Conservation (phyloP, 2,797 vertebrate genomes). For the Platyrinchus mystaceus region DNA sequence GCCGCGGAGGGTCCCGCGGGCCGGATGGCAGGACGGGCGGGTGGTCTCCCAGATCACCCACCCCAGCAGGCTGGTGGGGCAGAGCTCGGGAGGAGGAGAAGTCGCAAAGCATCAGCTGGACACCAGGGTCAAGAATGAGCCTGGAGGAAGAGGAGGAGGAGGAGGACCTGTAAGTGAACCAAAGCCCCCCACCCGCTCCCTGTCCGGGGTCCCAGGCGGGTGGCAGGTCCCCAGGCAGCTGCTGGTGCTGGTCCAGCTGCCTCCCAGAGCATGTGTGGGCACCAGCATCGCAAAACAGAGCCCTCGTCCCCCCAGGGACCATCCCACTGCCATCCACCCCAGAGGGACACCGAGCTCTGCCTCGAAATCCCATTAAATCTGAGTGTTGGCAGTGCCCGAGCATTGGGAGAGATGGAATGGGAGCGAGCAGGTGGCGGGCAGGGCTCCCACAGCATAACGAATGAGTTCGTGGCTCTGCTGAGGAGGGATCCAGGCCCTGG, state of each 20-base stretch:
- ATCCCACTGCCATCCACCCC: no score
- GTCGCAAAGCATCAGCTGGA: slow-evolving; percentile 81
- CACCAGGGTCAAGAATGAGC: slow-evolving; percentile 85
- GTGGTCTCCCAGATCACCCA: slow-evolving; percentile 79
- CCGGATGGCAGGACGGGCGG: slow-evolving; percentile 54
- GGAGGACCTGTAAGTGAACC: slow-evolving; percentile 48
- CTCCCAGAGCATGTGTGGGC: background rate
- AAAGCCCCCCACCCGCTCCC: fast-evolving
- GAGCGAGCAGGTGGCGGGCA: background rate
- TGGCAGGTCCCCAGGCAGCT: slow-evolving; percentile 29
- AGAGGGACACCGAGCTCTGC: background rate
- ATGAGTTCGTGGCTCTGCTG: background rate
- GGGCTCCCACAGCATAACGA: slow-evolving; percentile 41
- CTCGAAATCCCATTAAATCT: background rate
- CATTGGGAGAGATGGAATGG: background rate
- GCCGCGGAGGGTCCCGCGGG: slow-evolving; percentile 71
- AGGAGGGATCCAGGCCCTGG: background rate
- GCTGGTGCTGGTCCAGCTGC: background rate
- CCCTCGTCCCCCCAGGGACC: background rate
- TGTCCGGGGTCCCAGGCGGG: background rate
- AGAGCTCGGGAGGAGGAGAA: slow-evolving; percentile 84
- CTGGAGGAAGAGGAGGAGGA: slow-evolving; percentile 60
- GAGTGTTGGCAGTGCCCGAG: background rate
- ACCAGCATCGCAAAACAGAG: background rate
- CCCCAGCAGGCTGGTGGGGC: slow-evolving; percentile 85